Conservation (phyloP, 2,113 vertebrate genomes). For the Athene noctua region DNA sequence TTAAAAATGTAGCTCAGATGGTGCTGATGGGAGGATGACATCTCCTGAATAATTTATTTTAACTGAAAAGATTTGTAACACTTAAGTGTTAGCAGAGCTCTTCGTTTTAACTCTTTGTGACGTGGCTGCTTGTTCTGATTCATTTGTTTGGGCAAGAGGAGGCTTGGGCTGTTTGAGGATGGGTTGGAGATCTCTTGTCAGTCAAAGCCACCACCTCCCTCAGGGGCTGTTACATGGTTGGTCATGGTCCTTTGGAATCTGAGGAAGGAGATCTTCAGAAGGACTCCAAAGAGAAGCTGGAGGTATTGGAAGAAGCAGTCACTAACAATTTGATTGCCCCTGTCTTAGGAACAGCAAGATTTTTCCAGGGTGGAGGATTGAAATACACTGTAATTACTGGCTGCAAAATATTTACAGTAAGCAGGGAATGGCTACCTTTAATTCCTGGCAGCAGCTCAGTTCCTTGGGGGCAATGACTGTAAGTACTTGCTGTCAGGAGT, state of each 20-base stretch:
- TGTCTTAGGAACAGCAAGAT: neutral
- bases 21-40: conserved; percentile 40
- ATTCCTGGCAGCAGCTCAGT: neutral
- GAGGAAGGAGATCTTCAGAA: neutral
- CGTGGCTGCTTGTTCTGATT: neutral
- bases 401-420: conserved; percentile 4
- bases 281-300: neutral
- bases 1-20: conserved; percentile 44
- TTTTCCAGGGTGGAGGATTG: neutral
- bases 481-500: neutral
- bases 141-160: neutral
- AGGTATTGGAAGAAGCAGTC: neutral
- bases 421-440: neutral
- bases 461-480: neutral
- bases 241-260: neutral
- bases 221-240: neutral
- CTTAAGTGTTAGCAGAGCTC: neutral
- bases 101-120: neutral
- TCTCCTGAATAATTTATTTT: conserved; percentile 58
- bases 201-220: neutral
- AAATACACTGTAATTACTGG: neutral
- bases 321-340: neutral
- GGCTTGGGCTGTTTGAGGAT: neutral
- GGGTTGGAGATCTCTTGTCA: neutral
- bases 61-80: neutral